phyloP scores from a whole-genome alignment of 2,888 invertebrate genomes.

The Xylocampa areola region DNA sequence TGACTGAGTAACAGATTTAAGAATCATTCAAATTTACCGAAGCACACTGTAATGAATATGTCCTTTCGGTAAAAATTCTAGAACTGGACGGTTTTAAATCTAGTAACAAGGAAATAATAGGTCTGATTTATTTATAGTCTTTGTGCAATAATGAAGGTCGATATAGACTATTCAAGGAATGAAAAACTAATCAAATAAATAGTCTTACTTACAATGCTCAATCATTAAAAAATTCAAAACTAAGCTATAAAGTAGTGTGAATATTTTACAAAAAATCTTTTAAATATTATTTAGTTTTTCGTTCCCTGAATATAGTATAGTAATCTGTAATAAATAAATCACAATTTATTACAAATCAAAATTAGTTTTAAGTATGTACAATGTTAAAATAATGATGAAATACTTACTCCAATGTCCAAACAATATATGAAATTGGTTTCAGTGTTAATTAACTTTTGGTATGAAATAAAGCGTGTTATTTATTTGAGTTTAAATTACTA shows the following conservation, averaged over 20 bases:
- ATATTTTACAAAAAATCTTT: no score
- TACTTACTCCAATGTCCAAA: conserved; percentile 2
- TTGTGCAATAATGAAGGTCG: conserved; percentile 43
- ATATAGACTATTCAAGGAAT: no score
- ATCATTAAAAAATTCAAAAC: no score
- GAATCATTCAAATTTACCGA: not conserved
- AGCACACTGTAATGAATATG: not conserved
- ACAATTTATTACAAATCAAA: no score
- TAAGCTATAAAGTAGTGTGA: no score
- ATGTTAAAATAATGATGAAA: conserved; percentile 1
- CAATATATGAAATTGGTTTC: conserved; percentile 19
- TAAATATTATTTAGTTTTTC: no score
- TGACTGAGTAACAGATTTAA: conserved; percentile 24
- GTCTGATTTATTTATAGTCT: conserved; percentile 27
- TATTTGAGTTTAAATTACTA: conserved; percentile 2
- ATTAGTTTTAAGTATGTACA: conserved; percentile 19
- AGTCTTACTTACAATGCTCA: no score
- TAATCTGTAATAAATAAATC: no score
- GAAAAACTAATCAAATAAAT: no score
- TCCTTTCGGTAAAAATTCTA: not conserved
- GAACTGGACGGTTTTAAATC: conserved; percentile 22
- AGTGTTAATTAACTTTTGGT: conserved; percentile 23
- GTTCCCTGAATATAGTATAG: no score
- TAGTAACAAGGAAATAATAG: conserved; percentile 9
- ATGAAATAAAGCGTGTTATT: conserved; percentile 18